Base-by-base conservation (phyloP, 2,888 invertebrate genomes). In the Agriotes lineatus region DNA sequence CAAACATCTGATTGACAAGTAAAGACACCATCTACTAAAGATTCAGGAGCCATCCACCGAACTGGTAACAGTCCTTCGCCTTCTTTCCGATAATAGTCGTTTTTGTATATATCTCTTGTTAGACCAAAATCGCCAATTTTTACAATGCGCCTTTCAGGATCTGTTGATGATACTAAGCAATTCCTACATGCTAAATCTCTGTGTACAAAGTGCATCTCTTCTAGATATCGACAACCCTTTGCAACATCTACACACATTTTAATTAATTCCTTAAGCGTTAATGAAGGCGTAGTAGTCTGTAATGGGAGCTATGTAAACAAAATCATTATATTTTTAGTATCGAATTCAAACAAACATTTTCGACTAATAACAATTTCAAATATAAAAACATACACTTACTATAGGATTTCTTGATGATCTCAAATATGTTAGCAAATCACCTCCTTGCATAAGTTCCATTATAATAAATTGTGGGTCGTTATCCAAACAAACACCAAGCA, bases 21-120 rank as follows among this genome's bases (percentile, higher is more conserved):
- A 82, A 98, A 99, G 0, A 98, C 93, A 0, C 98, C 97, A 81
- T 98, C 97, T 1, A 96, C 92, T 9, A 99, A 85, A 19, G 97
- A 96, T 85, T 99, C 99, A 0, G 98, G 98, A 0, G 97, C 93
- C 97, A 99, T 98, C 99, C 99, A 99, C 39, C 97, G 88, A 0
- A 99, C 96, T 1, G 98, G 99, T 57, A 99, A 84, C 48, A 97
- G 85, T 0, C 97, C 91, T 86, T 93, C 92, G 1, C 95, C 94
- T 84, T 96, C 96, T 83, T 98, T 97, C 72, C 97, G 89, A 81
- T 99, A 99, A 81, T 99, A 99, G 83, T 99, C 98, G 80, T 95
- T 97, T 82, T 96, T 96, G 84, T 98, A 98, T 72, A 99, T 96
- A 83, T 99, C 98, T 71, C 99, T 87, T 0, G 99, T 97, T 6